Percentiles rank a stretch among this genome's conserved stretches.
Evolutionary conservation across 2,888 invertebrate species (phyloP).

Genomic region (Aphidius colemani): DNA sequence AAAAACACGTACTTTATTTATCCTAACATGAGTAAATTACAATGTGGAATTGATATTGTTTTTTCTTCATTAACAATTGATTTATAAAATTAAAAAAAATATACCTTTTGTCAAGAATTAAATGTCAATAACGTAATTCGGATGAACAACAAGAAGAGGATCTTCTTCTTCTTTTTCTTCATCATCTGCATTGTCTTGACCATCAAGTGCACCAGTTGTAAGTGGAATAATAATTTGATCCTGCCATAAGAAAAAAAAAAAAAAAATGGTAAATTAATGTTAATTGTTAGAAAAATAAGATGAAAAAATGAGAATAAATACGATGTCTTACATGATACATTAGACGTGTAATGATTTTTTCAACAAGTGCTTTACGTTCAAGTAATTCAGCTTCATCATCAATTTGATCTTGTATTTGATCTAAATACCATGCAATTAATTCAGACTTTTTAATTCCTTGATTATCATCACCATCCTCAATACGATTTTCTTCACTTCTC

Average conservation of each 20-base stretch:
- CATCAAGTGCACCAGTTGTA: conserved; percentile 64
- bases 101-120: conserved; percentile 35
- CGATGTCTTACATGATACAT: conserved; percentile 74
- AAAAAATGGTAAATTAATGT: conserved; percentile 7
- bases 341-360: conserved; percentile 91
- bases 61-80: too few species aligned
- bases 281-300: conserved; percentile 5
- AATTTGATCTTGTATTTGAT: conserved; percentile 83
- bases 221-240: conserved; percentile 85
- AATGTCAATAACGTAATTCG: conserved; percentile 86
- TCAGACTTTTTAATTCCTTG: conserved; percentile 79
- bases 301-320: conserved; percentile 7
- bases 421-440: conserved; percentile 91
- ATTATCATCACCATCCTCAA: conserved; percentile 67
- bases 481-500: conserved; percentile 78
- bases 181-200: conserved; percentile 56
- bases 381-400: conserved; percentile 90
- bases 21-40: too few species aligned
- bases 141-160: conserved; percentile 91
- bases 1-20: too few species aligned
- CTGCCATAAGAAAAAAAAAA: conserved; percentile 61
- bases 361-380: conserved; percentile 85
- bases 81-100: not conserved
- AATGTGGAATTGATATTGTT: too few species aligned
- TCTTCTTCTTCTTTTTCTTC: conserved; percentile 70